Evolutionary conservation across 1,140 invertebrate species (phyloP).

Genomic region (Tetragonula clypearis): DNA sequence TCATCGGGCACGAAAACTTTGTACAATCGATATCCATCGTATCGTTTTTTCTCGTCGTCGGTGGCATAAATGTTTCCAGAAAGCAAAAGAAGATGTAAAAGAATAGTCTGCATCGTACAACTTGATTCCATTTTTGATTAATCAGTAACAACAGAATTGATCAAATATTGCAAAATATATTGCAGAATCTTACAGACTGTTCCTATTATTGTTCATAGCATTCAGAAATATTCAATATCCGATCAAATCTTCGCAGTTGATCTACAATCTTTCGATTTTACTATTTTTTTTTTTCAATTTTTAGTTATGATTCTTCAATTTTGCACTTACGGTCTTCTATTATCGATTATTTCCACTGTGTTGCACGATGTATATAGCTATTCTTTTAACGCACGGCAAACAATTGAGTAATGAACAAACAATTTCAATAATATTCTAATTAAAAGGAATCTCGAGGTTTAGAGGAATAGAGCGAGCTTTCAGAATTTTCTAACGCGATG

Average conservation of each 20-base stretch:
- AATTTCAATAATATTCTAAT: background rate
- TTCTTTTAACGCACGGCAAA: background rate
- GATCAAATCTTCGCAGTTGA: background rate
- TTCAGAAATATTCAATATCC: background rate
- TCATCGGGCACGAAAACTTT: background rate
- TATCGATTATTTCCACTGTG: background rate
- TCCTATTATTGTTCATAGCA: background rate
- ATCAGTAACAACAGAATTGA: background rate
- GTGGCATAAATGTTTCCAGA: background rate
- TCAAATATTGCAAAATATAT: background rate
- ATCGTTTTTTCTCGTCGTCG: constrained; percentile 13
- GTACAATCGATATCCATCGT: constrained; percentile 33
- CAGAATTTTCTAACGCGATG: background rate
- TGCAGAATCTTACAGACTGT: background rate
- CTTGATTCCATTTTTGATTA: background rate
- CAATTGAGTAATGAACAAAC: background rate
- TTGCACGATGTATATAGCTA: background rate
- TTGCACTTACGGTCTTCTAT: too few species aligned
- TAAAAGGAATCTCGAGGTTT: background rate
- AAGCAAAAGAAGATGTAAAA: background rate
- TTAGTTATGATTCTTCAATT: too few species aligned
- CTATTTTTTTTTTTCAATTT: background rate
- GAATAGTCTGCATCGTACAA: background rate
- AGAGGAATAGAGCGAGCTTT: background rate
- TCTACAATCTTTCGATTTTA: background rate